Conservation (phyloP, 2,888 invertebrate genomes). For the Drosophila suboccidentalis region DNA sequence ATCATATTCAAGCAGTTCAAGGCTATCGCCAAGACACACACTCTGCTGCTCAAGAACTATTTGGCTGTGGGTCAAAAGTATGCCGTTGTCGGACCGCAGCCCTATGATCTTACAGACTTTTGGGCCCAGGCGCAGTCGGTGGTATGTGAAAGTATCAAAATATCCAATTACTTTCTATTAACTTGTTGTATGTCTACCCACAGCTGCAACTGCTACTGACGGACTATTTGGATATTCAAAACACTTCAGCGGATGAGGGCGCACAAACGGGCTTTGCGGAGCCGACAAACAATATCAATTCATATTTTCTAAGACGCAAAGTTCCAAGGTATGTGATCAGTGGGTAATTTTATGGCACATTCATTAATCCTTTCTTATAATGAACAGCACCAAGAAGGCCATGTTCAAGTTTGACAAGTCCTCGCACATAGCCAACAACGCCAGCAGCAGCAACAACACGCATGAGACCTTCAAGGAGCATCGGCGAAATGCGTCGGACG, state of each 20-base stretch:
- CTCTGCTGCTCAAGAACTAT: slow-evolving; percentile 89
- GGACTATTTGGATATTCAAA: slow-evolving; percentile 95
- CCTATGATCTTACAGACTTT: slow-evolving; percentile 91
- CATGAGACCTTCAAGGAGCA: slow-evolving; percentile 81
- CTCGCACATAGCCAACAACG: slow-evolving; percentile 73
- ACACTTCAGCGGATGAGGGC: slow-evolving; percentile 88
- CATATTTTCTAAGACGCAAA: slow-evolving; percentile 84
- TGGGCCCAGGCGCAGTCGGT: slow-evolving; percentile 96
- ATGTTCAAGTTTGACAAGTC: slow-evolving; percentile 91
- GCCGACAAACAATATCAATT: slow-evolving; percentile 86
- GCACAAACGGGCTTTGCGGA: slow-evolving; percentile 86
- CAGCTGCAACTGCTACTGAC: slow-evolving; percentile 93
- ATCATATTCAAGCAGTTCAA: slow-evolving; percentile 94
- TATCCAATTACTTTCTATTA: neutral
- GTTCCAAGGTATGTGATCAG: slow-evolving; percentile 77
- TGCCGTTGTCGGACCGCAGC: slow-evolving; percentile 84
- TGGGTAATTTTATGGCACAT: neutral
- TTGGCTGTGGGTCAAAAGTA: slow-evolving; percentile 88
- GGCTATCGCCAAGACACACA: slow-evolving; percentile 92
- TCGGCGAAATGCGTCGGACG: slow-evolving; percentile 85
- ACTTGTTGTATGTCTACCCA: slow-evolving; percentile 49
- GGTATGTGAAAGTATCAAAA: slow-evolving; percentile 86
- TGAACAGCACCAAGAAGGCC: slow-evolving; percentile 87
- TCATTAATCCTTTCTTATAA: slow-evolving; percentile 15
- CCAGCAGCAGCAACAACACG: slow-evolving; percentile 28